A percentile compares a stretch with the other conserved stretches of the same genome.
phyloP scores from a whole-genome alignment of 2,797 vertebrate species.

The Pangasius djambal region DNA sequence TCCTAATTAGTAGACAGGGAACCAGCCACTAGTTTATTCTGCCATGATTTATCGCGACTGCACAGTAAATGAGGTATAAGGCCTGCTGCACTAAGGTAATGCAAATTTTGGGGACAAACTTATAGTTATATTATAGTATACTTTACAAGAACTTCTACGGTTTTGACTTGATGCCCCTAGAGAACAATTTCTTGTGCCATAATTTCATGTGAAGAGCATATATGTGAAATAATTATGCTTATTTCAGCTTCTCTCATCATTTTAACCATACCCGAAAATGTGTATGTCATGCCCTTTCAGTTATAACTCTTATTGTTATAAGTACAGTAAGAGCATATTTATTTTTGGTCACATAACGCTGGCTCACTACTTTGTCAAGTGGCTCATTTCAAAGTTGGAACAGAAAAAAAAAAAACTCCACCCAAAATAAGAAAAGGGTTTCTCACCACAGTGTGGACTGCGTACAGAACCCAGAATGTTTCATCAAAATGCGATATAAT shows the following conservation, averaged over 20 bases:
- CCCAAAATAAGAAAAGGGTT: constrained; percentile 7
- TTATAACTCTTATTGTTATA: constrained; percentile 20
- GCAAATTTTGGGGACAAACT: constrained; percentile 57
- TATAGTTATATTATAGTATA: constrained; percentile 48
- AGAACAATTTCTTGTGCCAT: constrained; percentile 59
- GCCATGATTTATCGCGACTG: constrained; percentile 65
- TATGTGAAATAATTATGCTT: constrained; percentile 6
- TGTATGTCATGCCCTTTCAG: constrained; percentile 3
- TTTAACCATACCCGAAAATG: constrained; percentile 20
- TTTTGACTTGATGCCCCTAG: constrained; percentile 23
- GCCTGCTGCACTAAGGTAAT: constrained; percentile 39
- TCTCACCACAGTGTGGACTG: neutral
- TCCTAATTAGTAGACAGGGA: constrained; percentile 72
- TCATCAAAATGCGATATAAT: neutral
- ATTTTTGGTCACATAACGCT: constrained; percentile 19
- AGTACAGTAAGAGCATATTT: constrained; percentile 28
- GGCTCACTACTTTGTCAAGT: constrained; percentile 7
- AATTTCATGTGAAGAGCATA: constrained; percentile 5
- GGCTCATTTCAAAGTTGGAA: constrained; percentile 15
- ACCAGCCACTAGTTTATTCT: constrained; percentile 65
- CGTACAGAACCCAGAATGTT: neutral
- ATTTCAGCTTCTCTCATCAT: constrained; percentile 28
- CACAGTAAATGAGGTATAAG: constrained; percentile 59
- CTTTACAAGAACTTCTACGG: constrained; percentile 13
- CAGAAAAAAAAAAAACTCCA: neutral